Conservation (phyloP, 2,113 vertebrate species). For the Girardinichthys multiradiatus region DNA sequence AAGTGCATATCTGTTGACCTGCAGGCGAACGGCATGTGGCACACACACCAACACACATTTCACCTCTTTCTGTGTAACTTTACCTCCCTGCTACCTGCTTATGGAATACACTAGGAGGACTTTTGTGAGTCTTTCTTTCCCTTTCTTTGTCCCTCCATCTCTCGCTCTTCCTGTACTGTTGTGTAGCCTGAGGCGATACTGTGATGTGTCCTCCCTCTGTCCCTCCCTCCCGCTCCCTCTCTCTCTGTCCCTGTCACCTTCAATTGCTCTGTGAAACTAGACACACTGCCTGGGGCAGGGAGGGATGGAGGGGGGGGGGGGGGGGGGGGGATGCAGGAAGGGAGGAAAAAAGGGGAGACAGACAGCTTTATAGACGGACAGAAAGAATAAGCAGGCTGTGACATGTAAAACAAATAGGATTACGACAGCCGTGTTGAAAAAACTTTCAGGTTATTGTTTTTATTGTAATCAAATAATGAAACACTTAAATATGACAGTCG, state of each 20-base stretch:
- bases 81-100: conserved; percentile 51
- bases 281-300: conserved; percentile 76
- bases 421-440: conserved; percentile 1
- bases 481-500: not conserved
- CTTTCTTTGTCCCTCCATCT: conserved; percentile 75
- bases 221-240: conserved; percentile 74
- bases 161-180: conserved; percentile 73
- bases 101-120: conserved; percentile 59
- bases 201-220: conserved; percentile 80
- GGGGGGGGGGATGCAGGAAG: conserved; percentile 21
- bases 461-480: not conserved
- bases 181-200: conserved; percentile 77
- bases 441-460: not conserved
- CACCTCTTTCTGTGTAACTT: conserved; percentile 38
- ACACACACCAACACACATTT: conserved; percentile 21
- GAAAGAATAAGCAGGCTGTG: conserved; percentile 61
- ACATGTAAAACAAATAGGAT: conserved; percentile 33
- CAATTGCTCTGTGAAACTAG: conserved; percentile 84
- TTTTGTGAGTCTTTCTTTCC: conserved; percentile 56
- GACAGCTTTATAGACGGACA: conserved; percentile 66
- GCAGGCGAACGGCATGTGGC: conserved; percentile 16
- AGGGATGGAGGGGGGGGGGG: conserved; percentile 47
- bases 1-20: conserved; percentile 31
- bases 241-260: conserved; percentile 85
- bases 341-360: conserved; percentile 46